Conservation (phyloP, 2,113 vertebrate species). For the Scomber japonicus region DNA sequence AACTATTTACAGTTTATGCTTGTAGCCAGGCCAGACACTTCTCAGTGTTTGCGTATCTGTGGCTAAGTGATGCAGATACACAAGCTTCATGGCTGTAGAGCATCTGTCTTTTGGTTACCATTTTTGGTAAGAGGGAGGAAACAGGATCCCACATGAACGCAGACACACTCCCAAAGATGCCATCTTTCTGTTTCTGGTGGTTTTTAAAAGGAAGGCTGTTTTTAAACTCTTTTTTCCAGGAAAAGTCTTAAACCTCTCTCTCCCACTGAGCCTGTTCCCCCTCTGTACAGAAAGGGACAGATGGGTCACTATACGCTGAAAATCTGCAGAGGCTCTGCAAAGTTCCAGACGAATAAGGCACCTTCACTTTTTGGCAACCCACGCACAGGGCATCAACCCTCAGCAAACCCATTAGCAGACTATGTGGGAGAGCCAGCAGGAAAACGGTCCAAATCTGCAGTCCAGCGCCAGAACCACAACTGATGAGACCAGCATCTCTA, state of each 20-base stretch:
- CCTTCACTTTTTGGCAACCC: conserved; percentile 52
- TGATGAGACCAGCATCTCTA: conserved; percentile 64
- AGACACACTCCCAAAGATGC: conserved; percentile 27
- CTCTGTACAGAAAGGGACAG: conserved; percentile 29
- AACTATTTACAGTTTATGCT: conserved; percentile 46
- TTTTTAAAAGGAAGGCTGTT: conserved; percentile 1
- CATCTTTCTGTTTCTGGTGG: conserved; percentile 21
- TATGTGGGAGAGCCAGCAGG: conserved; percentile 43
- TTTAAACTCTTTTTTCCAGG: not conserved
- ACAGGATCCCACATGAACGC: conserved; percentile 36
- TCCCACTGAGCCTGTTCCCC: conserved; percentile 13
- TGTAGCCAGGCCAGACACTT: conserved; percentile 28
- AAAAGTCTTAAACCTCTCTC: conserved; percentile 29
- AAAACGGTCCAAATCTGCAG: conserved; percentile 32
- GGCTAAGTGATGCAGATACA: conserved; percentile 41
- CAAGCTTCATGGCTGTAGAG: conserved; percentile 12
- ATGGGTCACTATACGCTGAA: conserved; percentile 33
- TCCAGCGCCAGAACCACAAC: conserved; percentile 57
- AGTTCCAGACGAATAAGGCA: conserved; percentile 35
- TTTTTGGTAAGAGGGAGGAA: conserved; percentile 35
- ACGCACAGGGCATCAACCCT: conserved; percentile 32
- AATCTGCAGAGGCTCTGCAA: conserved; percentile 24
- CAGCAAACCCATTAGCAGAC: conserved; percentile 60
- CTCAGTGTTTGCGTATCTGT: conserved; percentile 45
- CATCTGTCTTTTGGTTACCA: conserved; percentile 28